phyloP scores from a whole-genome alignment of 1,140 invertebrate genomes.

The Drosophila bifasciata region DNA sequence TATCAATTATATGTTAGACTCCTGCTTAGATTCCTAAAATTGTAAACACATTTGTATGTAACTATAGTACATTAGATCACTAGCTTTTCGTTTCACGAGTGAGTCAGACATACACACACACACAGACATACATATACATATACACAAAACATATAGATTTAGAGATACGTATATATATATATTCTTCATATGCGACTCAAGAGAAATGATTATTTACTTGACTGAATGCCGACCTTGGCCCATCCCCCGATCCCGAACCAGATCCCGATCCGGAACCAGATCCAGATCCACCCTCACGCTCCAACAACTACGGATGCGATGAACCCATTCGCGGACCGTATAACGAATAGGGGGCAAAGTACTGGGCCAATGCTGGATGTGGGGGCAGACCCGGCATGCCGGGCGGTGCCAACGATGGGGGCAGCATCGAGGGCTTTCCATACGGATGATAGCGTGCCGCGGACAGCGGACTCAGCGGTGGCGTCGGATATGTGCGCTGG shows the following conservation, averaged over 20 bases:
- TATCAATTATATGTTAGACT: constrained; percentile 41
- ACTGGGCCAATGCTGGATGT: constrained; percentile 89
- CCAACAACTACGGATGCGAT: constrained; percentile 86
- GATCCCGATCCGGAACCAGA: constrained; percentile 1
- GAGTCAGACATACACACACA: constrained; percentile 40
- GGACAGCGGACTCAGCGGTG: constrained; percentile 92
- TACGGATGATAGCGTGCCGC: constrained; percentile 94
- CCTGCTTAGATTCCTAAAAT: constrained; percentile 61
- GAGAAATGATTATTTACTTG: constrained; percentile 60
- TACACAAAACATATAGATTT: constrained; percentile 31
- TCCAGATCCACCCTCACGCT: constrained; percentile 2
- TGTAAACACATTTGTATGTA: constrained; percentile 80
- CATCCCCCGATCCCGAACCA: not conserved
- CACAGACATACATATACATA: constrained; percentile 3
- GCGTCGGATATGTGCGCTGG: constrained; percentile 93
- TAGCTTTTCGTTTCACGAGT: constrained; percentile 81
- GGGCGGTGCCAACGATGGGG: constrained; percentile 80
- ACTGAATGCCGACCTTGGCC: constrained; percentile 48
- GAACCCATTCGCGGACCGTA: constrained; percentile 93
- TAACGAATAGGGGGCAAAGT: constrained; percentile 93
- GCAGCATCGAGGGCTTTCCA: constrained; percentile 89
- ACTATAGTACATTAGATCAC: constrained; percentile 80
- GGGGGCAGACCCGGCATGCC: constrained; percentile 87
- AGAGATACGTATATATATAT: constrained; percentile 1
- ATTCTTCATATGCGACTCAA: constrained; percentile 27